phyloP scores from a whole-genome alignment of 1,140 invertebrate species.

The Drosophila murphyi region DNA sequence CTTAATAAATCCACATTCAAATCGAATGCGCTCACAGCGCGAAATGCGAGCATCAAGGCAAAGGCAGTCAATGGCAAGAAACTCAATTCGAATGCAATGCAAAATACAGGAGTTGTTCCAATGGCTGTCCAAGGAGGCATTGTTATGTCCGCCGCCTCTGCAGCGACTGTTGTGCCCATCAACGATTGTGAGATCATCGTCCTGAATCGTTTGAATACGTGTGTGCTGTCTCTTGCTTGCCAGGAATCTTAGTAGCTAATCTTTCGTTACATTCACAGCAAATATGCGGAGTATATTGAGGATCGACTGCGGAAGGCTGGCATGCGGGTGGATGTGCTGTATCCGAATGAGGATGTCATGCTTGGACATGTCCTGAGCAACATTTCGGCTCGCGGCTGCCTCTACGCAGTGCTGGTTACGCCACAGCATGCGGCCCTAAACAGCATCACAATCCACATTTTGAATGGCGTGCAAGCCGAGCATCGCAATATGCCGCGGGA shows the following conservation, averaged over 20 bases:
- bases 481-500: slow-evolving; percentile 98
- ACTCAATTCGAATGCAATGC: neutral
- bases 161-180: slow-evolving; percentile 45
- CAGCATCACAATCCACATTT: slow-evolving; percentile 95
- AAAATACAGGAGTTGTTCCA: neutral
- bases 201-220: slow-evolving; percentile 92
- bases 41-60: slow-evolving; percentile 85
- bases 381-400: slow-evolving; percentile 92
- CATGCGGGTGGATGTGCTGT: slow-evolving; percentile 93
- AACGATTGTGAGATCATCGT: slow-evolving; percentile 96
- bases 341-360: slow-evolving; percentile 95
- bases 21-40: slow-evolving; percentile 88
- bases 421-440: slow-evolving; percentile 93
- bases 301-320: slow-evolving; percentile 91
- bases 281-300: slow-evolving; percentile 96
- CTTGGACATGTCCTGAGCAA: slow-evolving; percentile 94
- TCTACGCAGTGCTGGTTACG: slow-evolving; percentile 95
- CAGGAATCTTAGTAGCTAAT: neutral
- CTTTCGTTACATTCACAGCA: slow-evolving; percentile 85
- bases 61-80: slow-evolving; percentile 76
- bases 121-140: slow-evolving; percentile 53
- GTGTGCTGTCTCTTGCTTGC: slow-evolving; percentile 75
- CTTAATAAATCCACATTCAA: slow-evolving; percentile 89
- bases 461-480: slow-evolving; percentile 94
- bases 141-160: slow-evolving; percentile 85